phyloP scores from a whole-genome alignment of 2,113 vertebrate species.

The human (Homo sapiens) region DNA sequence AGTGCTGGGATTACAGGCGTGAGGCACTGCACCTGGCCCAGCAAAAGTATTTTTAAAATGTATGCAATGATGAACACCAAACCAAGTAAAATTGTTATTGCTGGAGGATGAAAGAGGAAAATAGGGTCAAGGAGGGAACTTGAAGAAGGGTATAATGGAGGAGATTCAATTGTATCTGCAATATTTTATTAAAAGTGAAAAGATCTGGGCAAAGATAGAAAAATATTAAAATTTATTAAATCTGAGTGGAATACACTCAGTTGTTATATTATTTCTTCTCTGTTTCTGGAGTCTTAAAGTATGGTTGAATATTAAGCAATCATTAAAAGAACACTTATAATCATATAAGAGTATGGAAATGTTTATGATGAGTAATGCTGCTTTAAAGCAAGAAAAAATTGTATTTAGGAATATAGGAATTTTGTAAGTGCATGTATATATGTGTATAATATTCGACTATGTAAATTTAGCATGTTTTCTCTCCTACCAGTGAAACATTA shows the following conservation, averaged over 20 bases:
- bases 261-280: background rate
- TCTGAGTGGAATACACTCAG: background rate
- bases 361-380: background rate
- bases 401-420: background rate
- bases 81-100: background rate
- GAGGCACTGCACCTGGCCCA: background rate
- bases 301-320: background rate
- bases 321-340: conserved; percentile 25
- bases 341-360: background rate
- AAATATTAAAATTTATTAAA: background rate
- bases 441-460: background rate
- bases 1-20: too few relatives aligned
- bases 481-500: background rate
- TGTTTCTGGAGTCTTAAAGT: background rate
- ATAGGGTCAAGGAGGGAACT: background rate
- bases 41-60: background rate
- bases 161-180: background rate
- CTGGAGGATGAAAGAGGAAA: background rate
- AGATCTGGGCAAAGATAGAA: background rate
- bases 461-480: background rate
- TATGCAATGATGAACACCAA: background rate
- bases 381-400: background rate
- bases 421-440: background rate
- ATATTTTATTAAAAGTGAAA: background rate
- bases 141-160: background rate